Conservation (phyloP, 2,797 vertebrate genomes). For the Falco concolor region DNA sequence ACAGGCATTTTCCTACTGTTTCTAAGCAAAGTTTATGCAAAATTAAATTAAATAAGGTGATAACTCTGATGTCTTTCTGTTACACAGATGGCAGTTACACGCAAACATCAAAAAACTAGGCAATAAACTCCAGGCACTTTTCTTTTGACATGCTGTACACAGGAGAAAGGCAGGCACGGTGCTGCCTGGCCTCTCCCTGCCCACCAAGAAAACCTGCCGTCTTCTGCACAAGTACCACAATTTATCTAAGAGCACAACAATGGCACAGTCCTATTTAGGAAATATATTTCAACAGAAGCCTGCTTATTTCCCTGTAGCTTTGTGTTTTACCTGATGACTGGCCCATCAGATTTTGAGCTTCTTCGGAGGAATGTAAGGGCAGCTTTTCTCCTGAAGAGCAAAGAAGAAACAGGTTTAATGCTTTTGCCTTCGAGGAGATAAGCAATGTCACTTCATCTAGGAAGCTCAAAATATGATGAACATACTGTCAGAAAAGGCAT, state of each 20-base stretch:
- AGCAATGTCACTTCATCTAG: constrained; percentile 80
- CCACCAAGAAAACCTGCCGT: not conserved
- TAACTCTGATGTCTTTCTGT: not conserved
- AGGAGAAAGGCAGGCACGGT: not conserved
- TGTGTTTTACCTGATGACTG: constrained; percentile 80
- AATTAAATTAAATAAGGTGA: not conserved
- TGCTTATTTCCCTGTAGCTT: constrained; percentile 48
- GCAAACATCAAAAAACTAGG: not conserved
- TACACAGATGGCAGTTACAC: not conserved
- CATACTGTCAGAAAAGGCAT: constrained; percentile 45
- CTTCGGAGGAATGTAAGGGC: constrained; percentile 85
- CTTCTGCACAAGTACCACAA: not conserved
- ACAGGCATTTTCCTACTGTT: not conserved
- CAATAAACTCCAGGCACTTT: not conserved
- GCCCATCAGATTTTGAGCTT: constrained; percentile 87
- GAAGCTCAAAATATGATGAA: constrained; percentile 83
- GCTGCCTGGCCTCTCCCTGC: not conserved
- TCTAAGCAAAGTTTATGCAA: constrained; percentile 8
- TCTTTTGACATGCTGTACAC: not conserved
- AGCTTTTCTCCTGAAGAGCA: constrained; percentile 87
- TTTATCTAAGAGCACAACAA: not conserved
- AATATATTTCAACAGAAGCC: not conserved
- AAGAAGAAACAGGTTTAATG: constrained; percentile 81
- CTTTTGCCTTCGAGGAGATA: constrained; percentile 82
- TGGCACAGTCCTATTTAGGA: not conserved